Conservation (phyloP, 2,888 invertebrate species). For the Drosophila nr. medialis region DNA sequence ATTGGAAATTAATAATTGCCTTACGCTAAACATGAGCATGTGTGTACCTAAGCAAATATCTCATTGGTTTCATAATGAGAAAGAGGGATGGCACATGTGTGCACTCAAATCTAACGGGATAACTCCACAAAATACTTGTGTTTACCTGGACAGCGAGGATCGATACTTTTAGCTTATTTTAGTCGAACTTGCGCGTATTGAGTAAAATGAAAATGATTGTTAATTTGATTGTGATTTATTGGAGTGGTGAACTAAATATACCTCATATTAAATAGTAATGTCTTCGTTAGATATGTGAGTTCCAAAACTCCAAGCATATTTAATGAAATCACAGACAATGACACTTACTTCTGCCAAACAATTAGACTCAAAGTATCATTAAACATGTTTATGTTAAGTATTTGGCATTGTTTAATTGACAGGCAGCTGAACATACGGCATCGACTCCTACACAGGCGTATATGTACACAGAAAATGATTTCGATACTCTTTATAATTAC, state of each 20-base stretch:
- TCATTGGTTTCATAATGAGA: not conserved
- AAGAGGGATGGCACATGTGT: not conserved
- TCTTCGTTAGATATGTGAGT: not conserved
- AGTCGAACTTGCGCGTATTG: not conserved
- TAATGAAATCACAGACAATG: constrained; percentile 1
- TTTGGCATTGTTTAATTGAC: constrained; percentile 27
- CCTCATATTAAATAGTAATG: not conserved
- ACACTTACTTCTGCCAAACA: constrained; percentile 6
- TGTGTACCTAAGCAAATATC: not conserved
- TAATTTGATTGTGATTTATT: not conserved
- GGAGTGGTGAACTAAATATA: not conserved
- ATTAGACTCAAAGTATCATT: constrained; percentile 9
- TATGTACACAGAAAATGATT: not conserved
- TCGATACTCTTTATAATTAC: constrained; percentile 4
- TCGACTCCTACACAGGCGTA: not conserved
- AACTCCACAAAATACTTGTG: not conserved
- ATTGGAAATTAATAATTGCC: not conserved
- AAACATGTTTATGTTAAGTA: constrained; percentile 39
- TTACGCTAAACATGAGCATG: not conserved
- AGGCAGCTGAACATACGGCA: not conserved
- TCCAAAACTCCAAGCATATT: not conserved
- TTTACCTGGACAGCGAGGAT: not conserved
- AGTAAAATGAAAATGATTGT: not conserved
- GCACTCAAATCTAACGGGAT: not conserved
- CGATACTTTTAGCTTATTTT: not conserved